A percentile compares a stretch with the other conserved stretches of the same genome.
Evolutionary conservation across 1,140 invertebrate genomes (phyloP).

Genomic region (Anoplophora glabripennis): DNA sequence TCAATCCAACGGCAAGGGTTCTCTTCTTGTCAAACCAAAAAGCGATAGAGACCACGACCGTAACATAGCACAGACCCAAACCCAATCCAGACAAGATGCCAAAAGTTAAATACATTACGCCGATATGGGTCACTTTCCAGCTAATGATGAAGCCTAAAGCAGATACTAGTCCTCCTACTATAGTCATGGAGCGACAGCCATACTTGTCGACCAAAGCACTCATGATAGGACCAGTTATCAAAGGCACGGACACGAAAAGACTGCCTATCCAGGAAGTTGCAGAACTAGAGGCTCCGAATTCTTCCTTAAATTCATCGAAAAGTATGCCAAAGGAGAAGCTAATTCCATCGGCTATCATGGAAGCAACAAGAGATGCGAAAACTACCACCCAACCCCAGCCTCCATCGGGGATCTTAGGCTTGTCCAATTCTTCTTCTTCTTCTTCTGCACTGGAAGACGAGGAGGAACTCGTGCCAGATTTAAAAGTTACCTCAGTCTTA

Average conservation of each 20-base stretch:
- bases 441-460: constrained; percentile 4
- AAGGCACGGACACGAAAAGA: constrained; percentile 82
- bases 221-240: constrained; percentile 75
- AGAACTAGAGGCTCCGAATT: constrained; percentile 78
- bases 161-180: constrained; percentile 74
- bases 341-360: constrained; percentile 91
- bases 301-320: constrained; percentile 80
- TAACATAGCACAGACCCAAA: constrained; percentile 83
- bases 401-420: constrained; percentile 64
- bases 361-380: constrained; percentile 76
- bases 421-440: constrained; percentile 21
- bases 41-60: constrained; percentile 88
- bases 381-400: constrained; percentile 90
- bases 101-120: constrained; percentile 81
- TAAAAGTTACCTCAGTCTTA: constrained; percentile 25
- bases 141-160: constrained; percentile 78
- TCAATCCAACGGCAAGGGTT: constrained; percentile 87
- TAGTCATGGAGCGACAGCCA: constrained; percentile 82
- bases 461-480: constrained; percentile 10
- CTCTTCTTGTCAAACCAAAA: constrained; percentile 95
- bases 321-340: constrained; percentile 91
- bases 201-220: constrained; percentile 84
- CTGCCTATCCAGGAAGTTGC: constrained; percentile 87
- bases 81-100: constrained; percentile 83
- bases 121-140: constrained; percentile 67